Evolutionary conservation across 2,888 invertebrate genomes (phyloP).

Genomic region (Eristalis intricaria): DNA sequence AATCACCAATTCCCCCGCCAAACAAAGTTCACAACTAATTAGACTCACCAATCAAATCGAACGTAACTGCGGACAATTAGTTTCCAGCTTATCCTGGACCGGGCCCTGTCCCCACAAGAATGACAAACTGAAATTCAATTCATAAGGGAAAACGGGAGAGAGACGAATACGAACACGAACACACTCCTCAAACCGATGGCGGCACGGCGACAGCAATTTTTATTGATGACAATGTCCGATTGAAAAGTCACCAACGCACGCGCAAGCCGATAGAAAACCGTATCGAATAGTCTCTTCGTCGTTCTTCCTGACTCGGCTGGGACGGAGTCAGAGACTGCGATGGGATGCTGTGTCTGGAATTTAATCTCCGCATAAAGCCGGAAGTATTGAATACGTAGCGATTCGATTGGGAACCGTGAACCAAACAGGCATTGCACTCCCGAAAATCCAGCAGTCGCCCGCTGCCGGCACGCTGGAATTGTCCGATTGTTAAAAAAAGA

Average conservation of each 20-base stretch:
- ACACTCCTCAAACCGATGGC: not conserved
- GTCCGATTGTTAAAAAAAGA: slow-evolving; percentile 32
- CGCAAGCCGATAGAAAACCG: slow-evolving; percentile 69
- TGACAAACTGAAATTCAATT: slow-evolving; percentile 36
- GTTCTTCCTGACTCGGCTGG: slow-evolving; percentile 34
- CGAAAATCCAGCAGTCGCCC: slow-evolving; percentile 35
- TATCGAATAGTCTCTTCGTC: slow-evolving; percentile 64
- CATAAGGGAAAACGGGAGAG: slow-evolving; percentile 22
- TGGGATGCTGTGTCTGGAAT: slow-evolving; percentile 60
- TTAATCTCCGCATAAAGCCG: slow-evolving; percentile 71
- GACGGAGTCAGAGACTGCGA: slow-evolving; percentile 10
- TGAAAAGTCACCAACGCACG: slow-evolving; percentile 72
- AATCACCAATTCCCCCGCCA: slow-evolving; percentile 17
- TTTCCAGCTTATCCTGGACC: slow-evolving; percentile 65
- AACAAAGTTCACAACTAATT: slow-evolving; percentile 59
- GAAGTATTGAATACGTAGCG: slow-evolving; percentile 66
- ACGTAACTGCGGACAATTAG: slow-evolving; percentile 66
- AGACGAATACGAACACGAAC: not conserved
- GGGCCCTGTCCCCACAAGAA: slow-evolving; percentile 35
- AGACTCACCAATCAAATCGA: slow-evolving; percentile 66
- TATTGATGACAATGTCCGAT: slow-evolving; percentile 71
- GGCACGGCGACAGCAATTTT: slow-evolving; percentile 26
- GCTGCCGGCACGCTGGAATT: slow-evolving; percentile 17
- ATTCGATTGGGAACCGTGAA: slow-evolving; percentile 72
- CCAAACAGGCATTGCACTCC: slow-evolving; percentile 59